Percentiles rank a stretch among this genome's conserved stretches.
These are phyloP conservation scores for Melanostigma gelatinosum DNA, from an alignment of 2,113 vertebrate genomes.

Conservation along the genomic window DNA sequence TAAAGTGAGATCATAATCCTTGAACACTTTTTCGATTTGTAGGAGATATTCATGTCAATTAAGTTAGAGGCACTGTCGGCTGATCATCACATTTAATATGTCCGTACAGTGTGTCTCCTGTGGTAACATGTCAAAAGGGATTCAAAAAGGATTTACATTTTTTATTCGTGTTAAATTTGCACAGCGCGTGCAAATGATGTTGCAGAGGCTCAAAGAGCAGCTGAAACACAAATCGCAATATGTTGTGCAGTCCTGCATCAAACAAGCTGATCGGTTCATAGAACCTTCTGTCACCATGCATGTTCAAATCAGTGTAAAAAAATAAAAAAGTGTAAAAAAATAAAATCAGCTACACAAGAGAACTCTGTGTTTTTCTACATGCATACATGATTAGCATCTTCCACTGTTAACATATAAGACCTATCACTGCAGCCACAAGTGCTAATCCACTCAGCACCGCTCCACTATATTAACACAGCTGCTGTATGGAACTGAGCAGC, in stretches of 20 bases:
- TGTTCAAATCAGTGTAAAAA: not conserved
- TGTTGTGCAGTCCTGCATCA: not conserved
- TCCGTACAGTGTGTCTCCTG: not conserved
- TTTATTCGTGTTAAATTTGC: not conserved
- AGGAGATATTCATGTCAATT: not conserved
- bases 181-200: not conserved
- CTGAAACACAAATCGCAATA: not conserved
- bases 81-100: not conserved
- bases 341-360: not conserved
- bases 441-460: not conserved
- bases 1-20: not conserved
- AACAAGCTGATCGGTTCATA: not conserved
- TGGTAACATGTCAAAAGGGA: not conserved
- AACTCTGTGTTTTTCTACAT: not conserved
- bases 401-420: not conserved
- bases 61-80: not conserved
- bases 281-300: not conserved
- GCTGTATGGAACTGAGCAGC: conserved; percentile 3
- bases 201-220: not conserved
- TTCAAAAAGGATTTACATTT: not conserved
- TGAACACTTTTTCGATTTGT: not conserved
- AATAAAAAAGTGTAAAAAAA: not conserved
- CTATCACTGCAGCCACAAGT: not conserved
- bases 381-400: not conserved
- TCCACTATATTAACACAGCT: not conserved